Evolutionary conservation across 2,888 invertebrate species (phyloP), one percentile per base, ranked within the genome.

Genomic region (Dexiosoma caninum): DNA sequence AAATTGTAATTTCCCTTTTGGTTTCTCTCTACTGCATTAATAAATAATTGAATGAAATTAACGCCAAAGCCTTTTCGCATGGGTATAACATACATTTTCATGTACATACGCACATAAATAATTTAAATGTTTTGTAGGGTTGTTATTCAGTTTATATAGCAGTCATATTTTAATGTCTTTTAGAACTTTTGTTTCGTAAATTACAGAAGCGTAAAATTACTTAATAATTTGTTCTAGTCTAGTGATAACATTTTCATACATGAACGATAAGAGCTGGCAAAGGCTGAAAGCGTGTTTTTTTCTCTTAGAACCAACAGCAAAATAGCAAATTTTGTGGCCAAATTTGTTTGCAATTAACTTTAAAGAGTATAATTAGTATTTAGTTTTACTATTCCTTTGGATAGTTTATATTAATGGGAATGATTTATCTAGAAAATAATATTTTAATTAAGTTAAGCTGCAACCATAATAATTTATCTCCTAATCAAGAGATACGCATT

Each of bases 141-240:
- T 64, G 2, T 0, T 37, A 10, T 37, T 4, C 27, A 1, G 10
- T 64, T 27, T 37, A 14, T 19, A 7, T 12, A 7, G 35, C 7
- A n/a, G 16, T 44, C 2, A 27, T 9, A 9, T 21, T 19, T 49
- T 19, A 6, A 27, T 19, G 6, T n/a, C 35, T 60, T 30, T 30
- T 9, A 27, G 23, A 32, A 23, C 53, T 35, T 55, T 64, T 66
- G 16, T 53, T 53, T 53, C 5, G 6, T 1, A 53, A 70, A 59
- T 60, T 40, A 37, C 35, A 78, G 44, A 66, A 78, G 71, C 72
- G 66, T 78, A 78, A 71, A 78, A 72, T 71, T 72, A 72, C 32
- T 66, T 71, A 66, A 59, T 67, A 78, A 55, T 59, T 66, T 30
- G 35, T 72, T 78, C 66, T 66, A 60, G 72, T 78, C 78, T 72